These are phyloP conservation scores for Eurypyga helias DNA, from an alignment of 2,113 vertebrate species.

Conservation along the genomic window DNA sequence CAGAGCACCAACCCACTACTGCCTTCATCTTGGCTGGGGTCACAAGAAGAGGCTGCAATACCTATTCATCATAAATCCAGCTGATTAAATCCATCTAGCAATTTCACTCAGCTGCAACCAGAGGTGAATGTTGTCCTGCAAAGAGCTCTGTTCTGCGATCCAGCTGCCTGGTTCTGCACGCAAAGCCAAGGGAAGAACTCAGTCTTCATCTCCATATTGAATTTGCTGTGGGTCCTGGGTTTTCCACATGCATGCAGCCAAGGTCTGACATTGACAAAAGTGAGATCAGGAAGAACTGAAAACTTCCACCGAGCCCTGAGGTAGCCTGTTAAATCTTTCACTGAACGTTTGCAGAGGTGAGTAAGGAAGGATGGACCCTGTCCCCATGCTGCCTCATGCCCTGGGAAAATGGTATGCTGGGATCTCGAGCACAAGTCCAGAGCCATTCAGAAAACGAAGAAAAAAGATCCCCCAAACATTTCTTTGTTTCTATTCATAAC, in stretches of 20 bases:
- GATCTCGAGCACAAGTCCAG: background rate
- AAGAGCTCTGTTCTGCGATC: background rate
- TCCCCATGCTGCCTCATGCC: accelerated
- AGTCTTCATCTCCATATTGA: background rate
- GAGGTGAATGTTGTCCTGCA: background rate
- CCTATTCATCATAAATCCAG: background rate
- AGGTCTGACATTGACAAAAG: background rate
- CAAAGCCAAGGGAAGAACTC: background rate
- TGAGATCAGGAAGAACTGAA: background rate
- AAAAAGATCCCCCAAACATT: background rate
- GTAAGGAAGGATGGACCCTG: background rate
- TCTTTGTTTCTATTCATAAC: slow-evolving; percentile 46
- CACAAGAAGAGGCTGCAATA: background rate
- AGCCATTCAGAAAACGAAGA: slow-evolving; percentile 26
- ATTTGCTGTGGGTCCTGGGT: background rate
- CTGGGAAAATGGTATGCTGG: background rate
- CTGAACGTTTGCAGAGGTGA: background rate
- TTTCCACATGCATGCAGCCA: background rate
- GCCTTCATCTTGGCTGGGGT: background rate
- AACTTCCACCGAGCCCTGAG: background rate
- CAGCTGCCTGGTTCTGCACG: background rate
- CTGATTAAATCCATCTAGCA: background rate
- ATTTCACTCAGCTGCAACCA: background rate
- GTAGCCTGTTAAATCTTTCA: background rate
- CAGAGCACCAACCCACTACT: background rate